A percentile compares a stretch with the other conserved stretches of the same genome.
These are phyloP conservation scores for Cisticola juncidis DNA, from an alignment of 2,113 vertebrate genomes.

Conservation along the genomic window DNA sequence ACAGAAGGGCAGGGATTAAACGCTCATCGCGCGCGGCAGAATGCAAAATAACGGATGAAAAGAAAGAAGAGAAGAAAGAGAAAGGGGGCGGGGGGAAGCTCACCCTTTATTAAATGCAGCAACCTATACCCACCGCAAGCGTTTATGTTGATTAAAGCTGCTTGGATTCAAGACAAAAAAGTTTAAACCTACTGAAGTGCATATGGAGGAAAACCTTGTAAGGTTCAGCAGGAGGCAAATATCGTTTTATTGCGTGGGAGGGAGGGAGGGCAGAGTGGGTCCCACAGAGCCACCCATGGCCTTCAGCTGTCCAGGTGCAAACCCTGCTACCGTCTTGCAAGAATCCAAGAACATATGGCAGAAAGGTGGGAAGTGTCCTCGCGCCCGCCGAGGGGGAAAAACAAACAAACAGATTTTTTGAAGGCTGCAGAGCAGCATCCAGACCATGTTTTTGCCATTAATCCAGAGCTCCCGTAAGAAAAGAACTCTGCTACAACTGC, in stretches of 20 bases:
- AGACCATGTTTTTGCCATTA: slow-evolving; percentile 26
- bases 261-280: not conserved
- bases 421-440: not conserved
- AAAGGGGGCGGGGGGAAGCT: not conserved
- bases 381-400: rapidly evolving
- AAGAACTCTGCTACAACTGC: not conserved
- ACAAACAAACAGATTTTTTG: not conserved
- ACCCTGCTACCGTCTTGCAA: not conserved
- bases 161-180: slow-evolving; percentile 10
- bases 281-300: not conserved
- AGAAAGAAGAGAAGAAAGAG: not conserved
- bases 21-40: slow-evolving; percentile 36
- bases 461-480: not conserved
- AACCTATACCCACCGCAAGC: not conserved
- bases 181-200: slow-evolving; percentile 32
- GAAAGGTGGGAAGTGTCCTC: slow-evolving; percentile 34
- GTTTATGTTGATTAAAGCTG: slow-evolving; percentile 13
- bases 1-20: slow-evolving; percentile 80
- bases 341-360: not conserved
- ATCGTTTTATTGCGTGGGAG: rapidly evolving
- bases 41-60: slow-evolving; percentile 64
- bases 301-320: not conserved
- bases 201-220: not conserved
- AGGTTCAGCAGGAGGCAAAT: not conserved
- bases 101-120: slow-evolving; percentile 2